Base-by-base conservation (phyloP, 2,113 vertebrate genomes). In the Amphiprion percula region DNA sequence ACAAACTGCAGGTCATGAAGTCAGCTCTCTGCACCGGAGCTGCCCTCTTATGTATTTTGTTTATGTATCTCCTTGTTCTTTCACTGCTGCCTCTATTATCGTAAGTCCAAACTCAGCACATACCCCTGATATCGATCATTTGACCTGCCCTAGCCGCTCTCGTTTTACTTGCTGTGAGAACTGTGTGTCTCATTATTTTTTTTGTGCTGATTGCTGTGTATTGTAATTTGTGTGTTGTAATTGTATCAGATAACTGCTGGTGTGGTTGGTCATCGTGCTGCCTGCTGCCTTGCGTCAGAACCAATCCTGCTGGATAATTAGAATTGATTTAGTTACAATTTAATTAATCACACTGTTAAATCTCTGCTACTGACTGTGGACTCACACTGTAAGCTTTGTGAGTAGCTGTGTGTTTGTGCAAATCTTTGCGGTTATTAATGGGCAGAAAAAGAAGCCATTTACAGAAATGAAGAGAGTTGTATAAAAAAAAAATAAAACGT, bases 301-400 rank as follows among this genome's bases (percentile, higher is more conserved):
- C 94, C 80, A 84, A 88, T 90, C 94, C 94, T 26, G 79, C 92
- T 93, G 91, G 92, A 93, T 96, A 95, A 97, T 95, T 96, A 93
- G 91, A 96, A 97, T 97, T 96, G 96, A 97, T 98, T 97, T 92
- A 94, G 79, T 90, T 93, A 93, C 93, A 95, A 95, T 94, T 96
- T 94, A 96, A 96, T 97, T 96, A 97, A 97, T 97, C 95, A 96
- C 91, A 90, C 71, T 87, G 87, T 94, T 96, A 96, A 97, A 97
- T 97, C 95, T 93, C 88, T 93, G 87, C 91, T 93, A 93, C 93
- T 94, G 96, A 95, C 93, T 93, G 93, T 84, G 80, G 53, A 72
- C 72, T 60, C 74, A 23, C 56, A 70, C 76, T 65, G 71, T 67
- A 60, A 17, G 65, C 68, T 63, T 23, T 26, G 16, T 21, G 24